Evolutionary conservation across 2,888 invertebrate species (phyloP), one percentile per base, ranked within the genome.

Genomic region (Torymus auratus): DNA sequence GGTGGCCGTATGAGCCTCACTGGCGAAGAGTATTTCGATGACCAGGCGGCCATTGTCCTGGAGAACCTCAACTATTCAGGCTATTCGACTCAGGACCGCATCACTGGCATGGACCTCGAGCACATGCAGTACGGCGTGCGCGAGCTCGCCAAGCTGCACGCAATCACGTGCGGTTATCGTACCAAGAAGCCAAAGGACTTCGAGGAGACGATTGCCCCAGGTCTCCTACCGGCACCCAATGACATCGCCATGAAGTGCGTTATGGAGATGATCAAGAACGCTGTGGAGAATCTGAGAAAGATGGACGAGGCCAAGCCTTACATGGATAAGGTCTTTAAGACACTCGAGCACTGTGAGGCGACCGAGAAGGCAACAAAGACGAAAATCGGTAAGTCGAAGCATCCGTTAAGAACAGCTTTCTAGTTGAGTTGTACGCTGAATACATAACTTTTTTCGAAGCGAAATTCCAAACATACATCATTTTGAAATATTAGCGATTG

Each of bases 61-160:
- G 89, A 91, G 79, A 91, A 91, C 82, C 82, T 91, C 0, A 88
- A 87, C 41, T 84, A 81, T 28, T 77, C 79, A 0, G 88, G 89
- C 0, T 91, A 88, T 80, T 79, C 78, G 13, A 88, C 86, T 2
- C 83, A 86, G 58, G 89, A 90, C 77, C 86, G 91, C 50, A 84
- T 91, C 12, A 12, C 50, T 0, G 91, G 91, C 2, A 80, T 91
- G 60, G 89, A 88, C 23, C 82, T 82, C 14, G 81, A 83, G 15
- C 89, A 90, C 74, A 85, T 87, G 15, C 81, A 87, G 20, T 88
- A 85, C 58, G 89, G 88, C 0, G 84, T 89, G 2, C 83, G 84
- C n/a, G 85, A 87, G 67, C 82, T 91, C 28, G 89, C 90, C 0
- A 87, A 87, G 64, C 78, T 90, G 20, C 90, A 91, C 69, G 91